Percentiles rank a stretch among this genome's conserved stretches.
phyloP scores from a whole-genome alignment of 1,140 invertebrate species.

The Penaeus chinensis region DNA sequence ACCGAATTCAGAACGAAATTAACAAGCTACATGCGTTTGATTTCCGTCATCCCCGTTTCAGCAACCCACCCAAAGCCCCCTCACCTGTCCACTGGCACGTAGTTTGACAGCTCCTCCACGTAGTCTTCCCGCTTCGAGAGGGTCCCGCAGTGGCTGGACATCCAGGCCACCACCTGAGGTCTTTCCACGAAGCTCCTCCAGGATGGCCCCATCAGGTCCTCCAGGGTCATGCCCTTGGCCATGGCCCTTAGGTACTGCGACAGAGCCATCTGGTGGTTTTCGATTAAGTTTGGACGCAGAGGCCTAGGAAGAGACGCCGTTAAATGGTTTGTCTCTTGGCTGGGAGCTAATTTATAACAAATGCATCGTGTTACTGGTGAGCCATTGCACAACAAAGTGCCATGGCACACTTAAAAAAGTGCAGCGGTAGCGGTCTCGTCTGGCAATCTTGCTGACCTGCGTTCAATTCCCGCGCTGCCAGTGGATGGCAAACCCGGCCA shows the following conservation, averaged over 20 bases:
- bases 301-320: not conserved
- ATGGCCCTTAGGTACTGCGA: not conserved
- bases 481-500: too few species aligned
- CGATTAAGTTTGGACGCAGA: conserved; percentile 35
- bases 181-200: conserved; percentile 17
- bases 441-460: too few species aligned
- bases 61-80: not conserved
- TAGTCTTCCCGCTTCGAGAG: conserved; percentile 30
- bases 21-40: too few species aligned
- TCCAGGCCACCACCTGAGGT: conserved; percentile 36
- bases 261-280: conserved; percentile 2
- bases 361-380: too few species aligned
- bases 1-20: too few species aligned
- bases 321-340: not conserved
- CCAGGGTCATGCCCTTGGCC: conserved; percentile 6
- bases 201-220: conserved; percentile 24
- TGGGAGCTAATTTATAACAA: too few species aligned
- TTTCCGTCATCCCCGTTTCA: too few species aligned
- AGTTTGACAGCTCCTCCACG: conserved; percentile 22
- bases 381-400: too few species aligned
- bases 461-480: too few species aligned
- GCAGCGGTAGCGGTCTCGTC: too few species aligned
- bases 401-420: too few species aligned
- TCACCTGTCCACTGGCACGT: conserved; percentile 35
- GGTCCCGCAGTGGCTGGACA: conserved; percentile 42